These are phyloP conservation scores for Mormyrops boulengeri DNA, from an alignment of 2,797 vertebrate genomes.

Conservation along the genomic window DNA sequence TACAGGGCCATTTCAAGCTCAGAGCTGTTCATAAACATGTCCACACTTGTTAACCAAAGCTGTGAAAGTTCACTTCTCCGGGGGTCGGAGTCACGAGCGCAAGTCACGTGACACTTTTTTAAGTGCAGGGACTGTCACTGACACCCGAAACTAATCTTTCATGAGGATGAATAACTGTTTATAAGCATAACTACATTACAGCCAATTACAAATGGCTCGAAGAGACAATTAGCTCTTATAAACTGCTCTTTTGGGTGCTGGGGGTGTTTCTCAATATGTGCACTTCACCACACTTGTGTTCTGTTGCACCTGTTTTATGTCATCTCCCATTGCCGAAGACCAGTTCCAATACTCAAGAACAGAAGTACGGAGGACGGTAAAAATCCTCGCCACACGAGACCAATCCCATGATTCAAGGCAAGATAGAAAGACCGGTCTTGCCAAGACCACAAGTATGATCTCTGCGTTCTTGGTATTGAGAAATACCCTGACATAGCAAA, in stretches of 20 bases:
- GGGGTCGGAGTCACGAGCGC: neutral
- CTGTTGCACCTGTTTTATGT: neutral
- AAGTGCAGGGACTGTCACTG: neutral
- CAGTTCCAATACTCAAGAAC: neutral
- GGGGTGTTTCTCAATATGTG: neutral
- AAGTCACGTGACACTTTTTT: neutral
- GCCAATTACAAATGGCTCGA: neutral
- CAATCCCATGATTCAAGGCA: neutral
- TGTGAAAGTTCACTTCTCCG: neutral
- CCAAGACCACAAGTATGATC: neutral
- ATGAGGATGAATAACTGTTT: neutral
- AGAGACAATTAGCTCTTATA: neutral
- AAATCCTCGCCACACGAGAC: neutral
- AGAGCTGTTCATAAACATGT: neutral
- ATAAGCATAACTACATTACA: neutral
- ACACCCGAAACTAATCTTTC: neutral
- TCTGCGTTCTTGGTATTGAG: neutral
- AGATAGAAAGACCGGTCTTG: neutral
- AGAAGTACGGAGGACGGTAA: neutral
- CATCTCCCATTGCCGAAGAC: neutral
- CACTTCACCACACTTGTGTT: neutral
- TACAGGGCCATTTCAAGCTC: neutral
- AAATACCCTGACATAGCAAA: neutral
- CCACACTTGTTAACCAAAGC: neutral
- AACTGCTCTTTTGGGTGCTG: neutral